These are phyloP conservation scores for Orchesellides sinensis DNA, from an alignment of 2,888 invertebrate species.

Conservation along the genomic window DNA sequence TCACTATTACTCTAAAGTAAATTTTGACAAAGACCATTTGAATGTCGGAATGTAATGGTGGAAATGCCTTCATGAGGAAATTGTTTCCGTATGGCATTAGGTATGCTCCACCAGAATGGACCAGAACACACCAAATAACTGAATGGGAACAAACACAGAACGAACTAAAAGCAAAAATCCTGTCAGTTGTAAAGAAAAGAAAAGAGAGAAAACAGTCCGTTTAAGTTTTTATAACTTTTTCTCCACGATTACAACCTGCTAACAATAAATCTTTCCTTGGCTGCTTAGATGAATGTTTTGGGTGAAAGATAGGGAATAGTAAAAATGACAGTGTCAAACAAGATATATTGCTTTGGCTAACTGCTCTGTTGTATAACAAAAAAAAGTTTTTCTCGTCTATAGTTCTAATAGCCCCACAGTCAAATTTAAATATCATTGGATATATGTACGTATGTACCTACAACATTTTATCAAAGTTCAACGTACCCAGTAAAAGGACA, in stretches of 20 bases:
- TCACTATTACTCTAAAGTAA: constrained; percentile 2
- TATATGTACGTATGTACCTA: neutral
- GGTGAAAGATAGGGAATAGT: constrained; percentile 45
- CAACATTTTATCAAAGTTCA: neutral
- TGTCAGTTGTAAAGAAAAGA: constrained; percentile 56
- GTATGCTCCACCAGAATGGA: constrained; percentile 39
- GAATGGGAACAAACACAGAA: constrained; percentile 30
- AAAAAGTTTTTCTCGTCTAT: no score
- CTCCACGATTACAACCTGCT: constrained; percentile 9
- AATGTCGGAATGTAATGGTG: constrained; percentile 16
- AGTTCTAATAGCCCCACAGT: no score
- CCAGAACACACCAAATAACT: constrained; percentile 9
- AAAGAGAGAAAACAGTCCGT: constrained; percentile 58
- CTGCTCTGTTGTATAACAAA: constrained; percentile 48
- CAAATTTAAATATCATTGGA: neutral
- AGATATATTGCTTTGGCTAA: constrained; percentile 58
- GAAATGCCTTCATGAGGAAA: constrained; percentile 58
- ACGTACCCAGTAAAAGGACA: no score
- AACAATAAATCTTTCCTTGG: constrained; percentile 66
- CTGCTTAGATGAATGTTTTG: constrained; percentile 52
- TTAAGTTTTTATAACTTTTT: constrained; percentile 36
- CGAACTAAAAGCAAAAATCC: constrained; percentile 55
- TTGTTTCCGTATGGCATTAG: constrained; percentile 65
- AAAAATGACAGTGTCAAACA: constrained; percentile 62
- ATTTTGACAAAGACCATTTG: constrained; percentile 32